phyloP scores from a whole-genome alignment of 2,888 invertebrate species.

The Acleris sparsana region DNA sequence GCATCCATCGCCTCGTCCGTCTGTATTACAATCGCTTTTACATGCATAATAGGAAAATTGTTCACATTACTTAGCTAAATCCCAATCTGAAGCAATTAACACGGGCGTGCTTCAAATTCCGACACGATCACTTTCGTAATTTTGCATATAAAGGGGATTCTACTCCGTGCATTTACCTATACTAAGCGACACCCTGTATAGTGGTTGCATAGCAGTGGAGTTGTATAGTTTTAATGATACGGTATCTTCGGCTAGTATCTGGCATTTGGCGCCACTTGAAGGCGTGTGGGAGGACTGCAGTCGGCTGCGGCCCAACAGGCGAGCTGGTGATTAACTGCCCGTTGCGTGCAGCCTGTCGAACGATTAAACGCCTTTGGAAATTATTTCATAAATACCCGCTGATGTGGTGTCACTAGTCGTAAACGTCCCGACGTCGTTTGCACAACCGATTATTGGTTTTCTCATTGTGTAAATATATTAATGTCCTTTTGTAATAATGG shows the following conservation, averaged over 20 bases:
- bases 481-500: no score
- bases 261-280: slow-evolving; percentile 45
- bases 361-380: slow-evolving; percentile 32
- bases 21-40: no score
- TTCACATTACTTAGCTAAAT: neutral
- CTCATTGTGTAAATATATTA: no score
- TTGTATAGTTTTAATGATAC: slow-evolving; percentile 35
- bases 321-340: slow-evolving; percentile 35
- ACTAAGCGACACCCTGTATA: no score
- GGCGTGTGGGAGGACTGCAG: slow-evolving; percentile 69
- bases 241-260: slow-evolving; percentile 41
- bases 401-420: slow-evolving; percentile 6
- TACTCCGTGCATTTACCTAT: neutral
- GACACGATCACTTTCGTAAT: slow-evolving; percentile 5
- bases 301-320: slow-evolving; percentile 49
- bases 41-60: slow-evolving; percentile 4
- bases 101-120: slow-evolving; percentile 7
- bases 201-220: neutral
- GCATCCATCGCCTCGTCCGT: no score
- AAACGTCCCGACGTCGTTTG: neutral
- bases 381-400: slow-evolving; percentile 24
- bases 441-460: no score
- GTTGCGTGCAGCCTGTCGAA: slow-evolving; percentile 30
- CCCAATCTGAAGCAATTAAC: slow-evolving; percentile 1
- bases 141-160: neutral